Evolutionary conservation across 2,797 vertebrate species (phyloP).

Genomic region (Molossus molossus): DNA sequence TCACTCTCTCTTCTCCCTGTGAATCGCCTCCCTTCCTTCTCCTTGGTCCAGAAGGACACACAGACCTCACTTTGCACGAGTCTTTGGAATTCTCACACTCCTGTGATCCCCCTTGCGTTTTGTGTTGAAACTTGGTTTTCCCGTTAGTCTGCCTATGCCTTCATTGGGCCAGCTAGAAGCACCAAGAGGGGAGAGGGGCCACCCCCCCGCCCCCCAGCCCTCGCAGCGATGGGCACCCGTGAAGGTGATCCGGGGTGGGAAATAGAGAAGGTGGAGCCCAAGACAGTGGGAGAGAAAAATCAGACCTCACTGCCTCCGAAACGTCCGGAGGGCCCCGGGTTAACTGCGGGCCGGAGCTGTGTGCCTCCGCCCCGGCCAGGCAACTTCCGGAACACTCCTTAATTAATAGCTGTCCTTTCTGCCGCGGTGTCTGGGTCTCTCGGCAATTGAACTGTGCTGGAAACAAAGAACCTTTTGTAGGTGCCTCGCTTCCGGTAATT

Average conservation of each 20-base stretch:
- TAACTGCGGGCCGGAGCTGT: background rate
- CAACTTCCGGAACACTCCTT: background rate
- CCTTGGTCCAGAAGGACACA: background rate
- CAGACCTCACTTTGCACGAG: too few relatives aligned
- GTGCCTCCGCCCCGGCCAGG: background rate
- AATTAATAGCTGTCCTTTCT: background rate
- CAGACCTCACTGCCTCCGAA: background rate
- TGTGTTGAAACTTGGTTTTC: background rate
- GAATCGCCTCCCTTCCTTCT: background rate
- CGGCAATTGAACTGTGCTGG: background rate
- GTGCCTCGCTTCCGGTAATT: conserved; percentile 15
- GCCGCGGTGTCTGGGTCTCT: background rate
- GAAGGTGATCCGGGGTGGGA: background rate
- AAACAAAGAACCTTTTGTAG: background rate
- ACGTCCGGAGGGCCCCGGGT: background rate
- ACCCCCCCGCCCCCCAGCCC: too few relatives aligned
- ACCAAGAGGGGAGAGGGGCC: too few relatives aligned
- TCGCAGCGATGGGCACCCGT: background rate
- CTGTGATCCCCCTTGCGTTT: too few relatives aligned
- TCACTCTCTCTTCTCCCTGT: background rate
- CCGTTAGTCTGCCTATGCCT: background rate
- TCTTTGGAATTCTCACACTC: too few relatives aligned
- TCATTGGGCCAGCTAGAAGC: background rate
- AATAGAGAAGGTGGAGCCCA: background rate
- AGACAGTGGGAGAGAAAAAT: background rate